Evolutionary conservation across 2,797 vertebrate species (phyloP).

Genomic region (Vireo griseus): DNA sequence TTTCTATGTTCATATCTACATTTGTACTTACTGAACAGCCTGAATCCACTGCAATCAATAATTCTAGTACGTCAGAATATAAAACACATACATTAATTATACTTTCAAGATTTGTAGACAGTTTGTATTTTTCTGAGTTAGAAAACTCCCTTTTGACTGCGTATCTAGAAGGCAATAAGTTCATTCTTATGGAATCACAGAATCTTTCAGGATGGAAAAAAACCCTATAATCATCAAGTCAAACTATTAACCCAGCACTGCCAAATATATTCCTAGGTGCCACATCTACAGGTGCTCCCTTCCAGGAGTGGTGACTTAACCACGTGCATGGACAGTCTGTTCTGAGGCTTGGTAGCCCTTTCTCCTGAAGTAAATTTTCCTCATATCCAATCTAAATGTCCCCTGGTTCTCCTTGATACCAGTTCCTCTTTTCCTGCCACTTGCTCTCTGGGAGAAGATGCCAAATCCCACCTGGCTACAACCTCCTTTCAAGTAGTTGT

Average conservation of each 20-base stretch:
- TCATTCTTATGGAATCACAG: background rate
- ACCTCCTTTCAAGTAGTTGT: background rate
- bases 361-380: background rate
- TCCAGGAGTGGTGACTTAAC: background rate
- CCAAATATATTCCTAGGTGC: background rate
- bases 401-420: background rate
- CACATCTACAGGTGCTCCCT: background rate
- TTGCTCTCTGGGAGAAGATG: background rate
- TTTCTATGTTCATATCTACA: background rate
- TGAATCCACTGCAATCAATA: background rate
- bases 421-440: background rate
- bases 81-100: background rate
- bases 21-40: background rate
- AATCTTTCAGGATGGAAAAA: background rate
- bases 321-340: background rate
- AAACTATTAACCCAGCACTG: background rate
- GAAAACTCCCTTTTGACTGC: background rate
- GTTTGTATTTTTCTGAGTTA: background rate
- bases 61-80: background rate
- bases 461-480: background rate
- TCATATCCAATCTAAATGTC: background rate
- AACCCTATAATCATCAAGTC: fast-evolving
- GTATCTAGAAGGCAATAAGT: background rate
- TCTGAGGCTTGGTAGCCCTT: background rate
- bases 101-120: background rate